These are phyloP conservation scores for Danaus plexippus DNA, from an alignment of 1,140 invertebrate species.

Conservation along the genomic window DNA sequence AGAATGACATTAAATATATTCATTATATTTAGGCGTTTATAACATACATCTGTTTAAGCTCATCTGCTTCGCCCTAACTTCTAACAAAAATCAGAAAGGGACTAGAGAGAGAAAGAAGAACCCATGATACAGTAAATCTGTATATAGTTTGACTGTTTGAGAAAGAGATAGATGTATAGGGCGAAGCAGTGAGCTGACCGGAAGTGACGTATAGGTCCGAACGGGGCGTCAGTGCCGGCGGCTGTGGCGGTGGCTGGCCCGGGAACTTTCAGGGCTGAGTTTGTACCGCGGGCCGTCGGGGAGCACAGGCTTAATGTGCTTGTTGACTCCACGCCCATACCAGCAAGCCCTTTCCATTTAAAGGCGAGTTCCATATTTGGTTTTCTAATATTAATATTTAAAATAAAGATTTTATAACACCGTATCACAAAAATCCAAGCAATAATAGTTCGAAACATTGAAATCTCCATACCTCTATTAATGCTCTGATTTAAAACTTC, in stretches of 20 bases:
- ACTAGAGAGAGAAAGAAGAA: conserved; percentile 8
- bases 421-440: too few relatives aligned
- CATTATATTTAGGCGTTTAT: conserved; percentile 12
- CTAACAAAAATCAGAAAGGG: conserved; percentile 39
- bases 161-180: conserved; percentile 29
- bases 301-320: conserved; percentile 92
- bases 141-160: neutral
- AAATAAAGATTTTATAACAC: too few relatives aligned
- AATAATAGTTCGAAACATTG: too few relatives aligned
- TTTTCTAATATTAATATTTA: too few relatives aligned
- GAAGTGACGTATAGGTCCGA: conserved; percentile 78
- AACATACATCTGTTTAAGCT: conserved; percentile 36
- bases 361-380: conserved; percentile 72
- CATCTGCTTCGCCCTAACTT: conserved; percentile 70
- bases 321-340: conserved; percentile 82
- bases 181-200: conserved; percentile 56
- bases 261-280: conserved; percentile 87
- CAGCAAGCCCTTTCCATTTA: conserved; percentile 91
- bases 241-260: conserved; percentile 85
- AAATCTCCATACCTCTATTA: too few relatives aligned
- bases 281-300: conserved; percentile 87
- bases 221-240: conserved; percentile 88
- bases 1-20: conserved; percentile 9
- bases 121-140: too few relatives aligned
- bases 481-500: too few relatives aligned